A percentile compares a stretch with the other conserved stretches of the same genome.
Conservation (phyloP, 2,888 invertebrate species). For the Cataglyphis cursor region DNA sequence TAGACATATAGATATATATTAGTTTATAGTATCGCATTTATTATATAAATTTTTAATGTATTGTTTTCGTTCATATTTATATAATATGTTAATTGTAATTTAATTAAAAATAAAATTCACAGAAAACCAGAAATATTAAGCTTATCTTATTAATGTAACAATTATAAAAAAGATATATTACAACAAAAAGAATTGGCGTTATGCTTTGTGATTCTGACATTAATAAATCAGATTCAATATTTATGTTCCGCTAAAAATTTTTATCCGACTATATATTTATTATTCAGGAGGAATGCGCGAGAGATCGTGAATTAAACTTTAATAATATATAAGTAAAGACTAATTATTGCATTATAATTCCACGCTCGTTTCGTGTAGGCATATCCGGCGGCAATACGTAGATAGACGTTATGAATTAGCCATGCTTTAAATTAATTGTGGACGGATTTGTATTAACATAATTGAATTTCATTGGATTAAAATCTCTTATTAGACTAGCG, state of each 20-base stretch:
- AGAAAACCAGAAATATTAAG: not conserved
- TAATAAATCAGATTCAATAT: constrained; percentile 21
- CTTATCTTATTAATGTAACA: not conserved
- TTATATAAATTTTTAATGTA: not conserved
- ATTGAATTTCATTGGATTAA: constrained; percentile 48
- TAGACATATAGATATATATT: not conserved
- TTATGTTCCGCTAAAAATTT: not conserved
- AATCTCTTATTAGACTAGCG: constrained; percentile 42
- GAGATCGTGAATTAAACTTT: constrained; percentile 6
- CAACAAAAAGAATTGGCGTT: not conserved
- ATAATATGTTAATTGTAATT: constrained; percentile 4
- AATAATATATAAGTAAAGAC: not conserved
- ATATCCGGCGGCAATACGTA: constrained; percentile 3
- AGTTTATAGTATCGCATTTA: not conserved
- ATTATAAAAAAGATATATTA: not conserved
- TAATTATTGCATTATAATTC: constrained; percentile 37
- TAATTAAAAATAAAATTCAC: not conserved
- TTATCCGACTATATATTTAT: constrained; percentile 16
- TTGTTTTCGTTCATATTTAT: not conserved
- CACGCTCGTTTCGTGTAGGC: not conserved
- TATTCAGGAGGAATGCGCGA: not conserved
- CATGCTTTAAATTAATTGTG: constrained; percentile 28
- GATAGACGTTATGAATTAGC: not conserved
- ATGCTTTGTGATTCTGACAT: not conserved
- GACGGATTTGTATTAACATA: constrained; percentile 35